A percentile compares a stretch with the other conserved stretches of the same genome.
These are phyloP conservation scores for Melopsittacus undulatus DNA, from an alignment of 2,797 vertebrate species.

Conservation along the genomic window DNA sequence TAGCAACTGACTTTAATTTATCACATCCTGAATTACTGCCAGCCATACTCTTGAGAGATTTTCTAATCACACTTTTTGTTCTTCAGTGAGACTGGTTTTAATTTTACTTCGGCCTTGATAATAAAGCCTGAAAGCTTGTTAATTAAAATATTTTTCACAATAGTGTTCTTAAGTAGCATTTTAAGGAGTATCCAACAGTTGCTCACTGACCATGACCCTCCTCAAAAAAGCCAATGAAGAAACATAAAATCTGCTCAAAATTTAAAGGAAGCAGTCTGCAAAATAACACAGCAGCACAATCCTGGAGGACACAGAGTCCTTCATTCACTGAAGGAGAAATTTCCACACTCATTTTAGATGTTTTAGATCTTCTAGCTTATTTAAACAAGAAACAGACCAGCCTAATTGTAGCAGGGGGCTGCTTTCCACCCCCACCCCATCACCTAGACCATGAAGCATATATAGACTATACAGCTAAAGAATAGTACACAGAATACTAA, in stretches of 20 bases:
- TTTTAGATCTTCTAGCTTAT: conserved; percentile 27
- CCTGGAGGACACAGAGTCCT: conserved; percentile 39
- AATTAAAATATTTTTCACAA: conserved; percentile 73
- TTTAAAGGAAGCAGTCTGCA: background rate
- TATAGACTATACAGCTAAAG: background rate
- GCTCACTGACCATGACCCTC: background rate
- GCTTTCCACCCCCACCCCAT: background rate
- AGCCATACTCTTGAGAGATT: conserved; percentile 58
- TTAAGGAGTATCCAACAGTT: conserved; percentile 44
- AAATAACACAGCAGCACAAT: background rate
- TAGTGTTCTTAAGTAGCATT: conserved; percentile 56
- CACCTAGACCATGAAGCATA: background rate
- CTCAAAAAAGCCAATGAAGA: background rate
- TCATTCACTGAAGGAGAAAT: conserved; percentile 37
- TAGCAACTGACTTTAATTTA: conserved; percentile 72
- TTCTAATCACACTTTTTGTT: conserved; percentile 71
- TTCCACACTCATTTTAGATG: conserved; percentile 29
- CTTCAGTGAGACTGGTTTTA: conserved; percentile 72
- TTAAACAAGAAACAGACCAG: conserved; percentile 59
- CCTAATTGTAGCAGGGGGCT: background rate
- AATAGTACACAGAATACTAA: background rate
- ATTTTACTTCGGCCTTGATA: conserved; percentile 75
- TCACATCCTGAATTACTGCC: conserved; percentile 67
- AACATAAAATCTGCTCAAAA: background rate
- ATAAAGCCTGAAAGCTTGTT: conserved; percentile 71